Evolutionary conservation across 2,113 vertebrate species (phyloP).

Genomic region (Serinus canaria): DNA sequence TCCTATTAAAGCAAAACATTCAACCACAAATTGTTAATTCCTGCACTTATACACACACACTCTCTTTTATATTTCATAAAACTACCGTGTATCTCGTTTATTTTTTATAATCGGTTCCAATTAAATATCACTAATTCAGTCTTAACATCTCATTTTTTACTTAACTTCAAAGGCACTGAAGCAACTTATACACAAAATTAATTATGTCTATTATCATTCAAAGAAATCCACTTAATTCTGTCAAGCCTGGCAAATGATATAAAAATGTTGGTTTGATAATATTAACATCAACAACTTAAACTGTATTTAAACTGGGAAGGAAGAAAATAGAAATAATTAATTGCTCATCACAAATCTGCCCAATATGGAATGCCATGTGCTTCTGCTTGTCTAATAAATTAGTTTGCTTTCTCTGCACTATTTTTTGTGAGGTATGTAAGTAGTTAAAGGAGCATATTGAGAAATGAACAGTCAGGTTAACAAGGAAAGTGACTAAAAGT

Average conservation of each 20-base stretch:
- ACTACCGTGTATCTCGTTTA: not conserved
- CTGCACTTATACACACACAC: not conserved
- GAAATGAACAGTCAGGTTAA: conserved; percentile 51
- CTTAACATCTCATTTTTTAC: conserved; percentile 57
- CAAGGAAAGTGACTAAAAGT: conserved; percentile 15
- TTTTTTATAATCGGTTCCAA: conserved; percentile 54
- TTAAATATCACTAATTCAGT: conserved; percentile 49
- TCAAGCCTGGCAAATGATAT: conserved; percentile 51
- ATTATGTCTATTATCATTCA: conserved; percentile 62
- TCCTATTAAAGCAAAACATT: conserved; percentile 25
- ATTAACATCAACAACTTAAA: conserved; percentile 55
- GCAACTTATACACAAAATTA: conserved; percentile 59
- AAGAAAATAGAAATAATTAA: conserved; percentile 70
- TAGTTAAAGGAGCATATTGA: conserved; percentile 40
- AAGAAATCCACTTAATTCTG: conserved; percentile 60
- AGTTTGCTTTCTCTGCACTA: conserved; percentile 20
- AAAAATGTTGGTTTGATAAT: conserved; percentile 48
- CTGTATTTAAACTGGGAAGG: conserved; percentile 60
- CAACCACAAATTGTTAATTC: conserved; percentile 21
- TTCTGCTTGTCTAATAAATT: conserved; percentile 62
- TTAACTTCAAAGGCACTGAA: conserved; percentile 35
- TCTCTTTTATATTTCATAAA: not conserved
- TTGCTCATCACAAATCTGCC: conserved; percentile 66
- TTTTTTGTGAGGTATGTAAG: conserved; percentile 31
- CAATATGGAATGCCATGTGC: conserved; percentile 67